phyloP scores from a whole-genome alignment of 2,113 vertebrate genomes.

The Marmota monax region DNA sequence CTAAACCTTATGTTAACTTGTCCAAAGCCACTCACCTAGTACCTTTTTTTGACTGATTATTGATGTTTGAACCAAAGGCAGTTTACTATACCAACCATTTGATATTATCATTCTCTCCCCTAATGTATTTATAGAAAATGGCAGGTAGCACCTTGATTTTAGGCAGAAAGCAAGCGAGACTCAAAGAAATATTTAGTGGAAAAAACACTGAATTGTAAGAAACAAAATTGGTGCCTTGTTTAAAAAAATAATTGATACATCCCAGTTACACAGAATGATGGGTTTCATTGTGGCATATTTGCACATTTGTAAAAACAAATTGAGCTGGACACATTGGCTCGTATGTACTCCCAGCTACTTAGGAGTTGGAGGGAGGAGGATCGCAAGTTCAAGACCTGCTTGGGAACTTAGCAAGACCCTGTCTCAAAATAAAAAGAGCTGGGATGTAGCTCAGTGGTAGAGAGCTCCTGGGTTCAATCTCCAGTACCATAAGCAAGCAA shows the following conservation, averaged over 20 bases:
- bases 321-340: no score
- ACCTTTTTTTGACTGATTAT: background rate
- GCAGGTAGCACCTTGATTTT: background rate
- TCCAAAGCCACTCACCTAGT: background rate
- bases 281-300: no score
- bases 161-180: background rate
- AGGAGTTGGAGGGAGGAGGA: background rate
- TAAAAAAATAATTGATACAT: background rate
- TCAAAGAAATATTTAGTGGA: background rate
- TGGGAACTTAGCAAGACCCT: background rate
- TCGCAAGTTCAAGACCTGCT: background rate
- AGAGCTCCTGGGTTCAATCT: no score
- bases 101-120: background rate
- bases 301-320: no score
- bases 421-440: background rate
- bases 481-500: no score
- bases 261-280: no score
- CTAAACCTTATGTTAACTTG: slow-evolving; percentile 11
- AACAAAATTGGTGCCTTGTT: background rate
- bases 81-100: background rate
- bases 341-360: background rate
- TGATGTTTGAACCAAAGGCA: background rate
- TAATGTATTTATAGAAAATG: background rate
- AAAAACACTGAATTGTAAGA: background rate
- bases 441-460: background rate